These are phyloP conservation scores for Drosophila trichaetosa DNA, from an alignment of 2,888 invertebrate species.

Conservation along the genomic window DNA sequence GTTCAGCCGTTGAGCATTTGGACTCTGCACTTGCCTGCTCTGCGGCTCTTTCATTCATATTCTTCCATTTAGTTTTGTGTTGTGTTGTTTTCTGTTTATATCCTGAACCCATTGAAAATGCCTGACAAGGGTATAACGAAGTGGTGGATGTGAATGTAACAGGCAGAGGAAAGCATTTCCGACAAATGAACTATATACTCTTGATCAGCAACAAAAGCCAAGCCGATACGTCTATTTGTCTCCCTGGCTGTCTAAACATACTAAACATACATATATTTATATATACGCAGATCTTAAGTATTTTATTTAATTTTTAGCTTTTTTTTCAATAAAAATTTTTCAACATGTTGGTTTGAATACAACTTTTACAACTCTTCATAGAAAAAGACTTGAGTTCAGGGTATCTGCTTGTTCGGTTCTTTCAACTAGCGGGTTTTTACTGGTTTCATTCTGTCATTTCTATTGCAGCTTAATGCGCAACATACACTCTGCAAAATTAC, in stretches of 20 bases:
- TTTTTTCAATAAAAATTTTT: background rate
- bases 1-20: slow-evolving; percentile 49
- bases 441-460: slow-evolving; percentile 20
- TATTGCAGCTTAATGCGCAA: slow-evolving; percentile 34
- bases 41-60: slow-evolving; percentile 74
- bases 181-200: background rate
- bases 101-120: background rate
- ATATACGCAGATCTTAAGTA: background rate
- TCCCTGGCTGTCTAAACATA: background rate
- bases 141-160: background rate
- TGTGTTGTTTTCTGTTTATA: slow-evolving; percentile 23
- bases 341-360: background rate
- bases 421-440: background rate
- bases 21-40: slow-evolving; percentile 61
- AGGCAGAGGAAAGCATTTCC: background rate
- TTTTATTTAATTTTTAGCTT: background rate
- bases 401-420: background rate
- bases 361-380: background rate
- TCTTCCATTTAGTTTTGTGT: slow-evolving; percentile 71
- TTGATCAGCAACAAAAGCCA: background rate
- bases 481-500: slow-evolving; percentile 37
- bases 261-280: background rate
- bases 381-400: background rate
- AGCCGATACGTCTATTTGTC: background rate
- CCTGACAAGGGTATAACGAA: background rate